Base-by-base conservation (phyloP, 2,113 vertebrate genomes). In the Vanacampus margaritifer region DNA sequence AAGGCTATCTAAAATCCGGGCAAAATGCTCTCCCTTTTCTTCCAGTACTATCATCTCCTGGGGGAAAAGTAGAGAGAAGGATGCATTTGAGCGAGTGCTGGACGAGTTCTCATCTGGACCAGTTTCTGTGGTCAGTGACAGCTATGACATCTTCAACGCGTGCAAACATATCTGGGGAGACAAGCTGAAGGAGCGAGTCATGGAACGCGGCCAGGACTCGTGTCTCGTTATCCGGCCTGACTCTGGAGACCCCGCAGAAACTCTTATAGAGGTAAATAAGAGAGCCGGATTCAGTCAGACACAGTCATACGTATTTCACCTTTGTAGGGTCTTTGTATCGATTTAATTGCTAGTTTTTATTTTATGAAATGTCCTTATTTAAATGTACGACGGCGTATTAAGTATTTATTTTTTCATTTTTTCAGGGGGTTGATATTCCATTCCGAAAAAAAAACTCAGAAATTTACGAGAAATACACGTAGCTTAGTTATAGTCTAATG, bases 131-230 rank as follows among this genome's bases (percentile, higher is more conserved):
- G 92, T 93, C 72, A 92, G 91, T 35, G 92, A 93, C 86, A 93
- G 92, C 80, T 93, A 91, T 6, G 89, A 93, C 81, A 92, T 93
- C 83, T 93, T 91, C 66, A 91, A 91, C 7, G 92, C 92, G 75
- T 92, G 91, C 62, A 90, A 83, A 78, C 78, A 91, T 77, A 92
- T 93, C 87, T 93, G 91, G 92, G 91, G 91, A n/a, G 82, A 89
- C 64, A 87, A 92, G 70, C 86, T 93, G 73, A 91, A 91, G 73
- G 89, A 92, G 65, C 74, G 79, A 0, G 90, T 93, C n/a, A 89
- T 91, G 88, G 90, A 90, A 79, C 88, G 91, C 56, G 85, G 85
- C 67, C 80, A 88, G 41, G 90, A 91, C 72, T 88, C 90, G 2
- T 73, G 75, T 26, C 82, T 93, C 65, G 87, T 93, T 58, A 91